Evolutionary conservation across 2,888 invertebrate genomes (phyloP), one percentile per base, ranked within the genome.

Genomic region (Pterobdella sp.): DNA sequence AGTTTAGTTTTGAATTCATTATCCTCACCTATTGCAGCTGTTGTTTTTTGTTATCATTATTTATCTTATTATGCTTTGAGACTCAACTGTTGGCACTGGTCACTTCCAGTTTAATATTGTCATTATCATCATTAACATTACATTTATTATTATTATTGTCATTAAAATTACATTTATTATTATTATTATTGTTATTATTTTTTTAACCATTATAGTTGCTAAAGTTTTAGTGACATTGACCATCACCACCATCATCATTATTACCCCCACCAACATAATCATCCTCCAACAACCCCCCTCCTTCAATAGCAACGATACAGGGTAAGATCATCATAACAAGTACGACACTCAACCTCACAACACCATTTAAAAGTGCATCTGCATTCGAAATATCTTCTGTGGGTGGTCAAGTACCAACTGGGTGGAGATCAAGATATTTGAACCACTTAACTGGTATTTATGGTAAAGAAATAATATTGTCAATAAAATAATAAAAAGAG

Each of bases 321-420:
- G 0, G 35, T 49, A 18, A 69, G n/a, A 29, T 35, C 35, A 3
- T 42, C 29, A 4, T 64, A 31, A 56, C 73, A 73, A 31, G 26
- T 64, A 36, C 37, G 31, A 37, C 73, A 73, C 10, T 49, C 32
- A 34, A 73, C 64, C 49, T 69, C 65, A 65, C 73, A 73, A 37
- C 73, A 73, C 73, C 73, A 73, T 10, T 36, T 56, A n/a, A 70
- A 70, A 22, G 35, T 52, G 56, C 70, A 70, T 18, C 52, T 52
- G 34, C 70, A 70, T 18, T 42, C 52, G 29, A 29, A 22, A 14
- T 29, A n/a, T 10, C 36, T 32, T 31, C n/a, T 42, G n/a, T 10
- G 29, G n/a, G 29, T 31, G 32, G 29, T 32, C 10, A n/a, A 31
- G 10, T 70, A n/a, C 29, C 22, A 22, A 42, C 49, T 42, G 49